These are phyloP conservation scores for Melipona beecheii DNA, from an alignment of 2,888 invertebrate species.

Conservation along the genomic window DNA sequence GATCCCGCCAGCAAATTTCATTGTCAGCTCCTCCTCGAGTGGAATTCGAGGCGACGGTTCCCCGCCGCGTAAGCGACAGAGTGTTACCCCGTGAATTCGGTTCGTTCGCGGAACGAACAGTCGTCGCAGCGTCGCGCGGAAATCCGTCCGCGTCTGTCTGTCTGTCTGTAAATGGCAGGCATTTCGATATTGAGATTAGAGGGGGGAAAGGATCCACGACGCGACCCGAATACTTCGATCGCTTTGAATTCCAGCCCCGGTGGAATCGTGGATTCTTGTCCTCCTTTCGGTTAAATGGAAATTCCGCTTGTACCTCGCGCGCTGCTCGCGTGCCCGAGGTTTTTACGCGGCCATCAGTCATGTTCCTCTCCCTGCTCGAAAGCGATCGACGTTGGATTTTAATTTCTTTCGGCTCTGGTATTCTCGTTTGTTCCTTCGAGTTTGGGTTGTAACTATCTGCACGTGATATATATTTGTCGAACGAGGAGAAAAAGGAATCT, in stretches of 20 bases:
- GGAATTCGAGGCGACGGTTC: background rate
- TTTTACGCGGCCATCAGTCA: background rate
- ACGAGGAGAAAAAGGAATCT: too few relatives aligned
- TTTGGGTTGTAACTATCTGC: too few relatives aligned
- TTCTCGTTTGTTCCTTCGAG: too few relatives aligned
- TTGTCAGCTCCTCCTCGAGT: conserved; percentile 17
- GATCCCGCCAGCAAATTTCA: conserved; percentile 34
- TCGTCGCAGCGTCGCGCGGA: background rate
- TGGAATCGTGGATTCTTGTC: conserved; percentile 31
- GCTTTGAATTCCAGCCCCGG: conserved; percentile 45
- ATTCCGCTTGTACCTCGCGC: background rate
- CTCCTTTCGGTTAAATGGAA: conserved; percentile 29
- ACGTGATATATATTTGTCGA: too few relatives aligned
- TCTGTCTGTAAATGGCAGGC: background rate
- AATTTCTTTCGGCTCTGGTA: background rate
- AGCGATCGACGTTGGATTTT: background rate
- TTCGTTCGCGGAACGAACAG: background rate
- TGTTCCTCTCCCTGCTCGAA: background rate
- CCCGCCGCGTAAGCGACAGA: background rate
- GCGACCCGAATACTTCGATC: conserved; percentile 40
- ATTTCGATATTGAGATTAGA: conserved; percentile 36
- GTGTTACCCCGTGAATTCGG: conserved; percentile 13
- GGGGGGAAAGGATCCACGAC: conserved; percentile 9
- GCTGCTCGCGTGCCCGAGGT: background rate
- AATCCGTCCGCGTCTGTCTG: conserved; percentile 21